Conservation (phyloP, 2,113 vertebrate genomes). For the Macrotus californicus region DNA sequence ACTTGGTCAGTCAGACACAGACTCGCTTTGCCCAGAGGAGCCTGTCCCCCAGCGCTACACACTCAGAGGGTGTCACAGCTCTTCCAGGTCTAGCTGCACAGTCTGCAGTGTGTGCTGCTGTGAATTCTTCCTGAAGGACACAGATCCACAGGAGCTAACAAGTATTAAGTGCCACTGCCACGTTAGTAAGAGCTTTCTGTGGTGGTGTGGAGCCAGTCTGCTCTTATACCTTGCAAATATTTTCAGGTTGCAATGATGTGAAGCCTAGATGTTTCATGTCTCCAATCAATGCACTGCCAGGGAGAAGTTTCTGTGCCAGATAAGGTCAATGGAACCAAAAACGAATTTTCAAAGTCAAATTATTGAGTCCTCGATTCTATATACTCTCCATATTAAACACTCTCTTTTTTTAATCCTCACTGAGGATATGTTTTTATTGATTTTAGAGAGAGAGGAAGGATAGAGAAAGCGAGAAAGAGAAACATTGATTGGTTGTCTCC, state of each 20-base stretch:
- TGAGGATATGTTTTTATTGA: no score
- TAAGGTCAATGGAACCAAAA: background rate
- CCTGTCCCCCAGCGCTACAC: background rate
- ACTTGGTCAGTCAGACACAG: background rate
- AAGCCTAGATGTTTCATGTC: background rate
- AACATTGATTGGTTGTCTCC: no score
- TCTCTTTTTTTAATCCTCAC: no score
- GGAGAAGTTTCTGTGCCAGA: background rate
- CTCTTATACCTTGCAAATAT: background rate
- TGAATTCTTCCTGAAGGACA: no score
- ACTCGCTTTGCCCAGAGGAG: background rate
- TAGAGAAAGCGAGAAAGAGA: background rate
- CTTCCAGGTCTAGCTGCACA: background rate
- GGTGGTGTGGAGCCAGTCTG: no score
- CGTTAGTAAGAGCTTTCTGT: no score
- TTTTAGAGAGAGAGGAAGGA: no score
- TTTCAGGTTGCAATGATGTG: background rate
- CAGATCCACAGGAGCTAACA: no score
- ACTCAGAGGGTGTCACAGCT: background rate
- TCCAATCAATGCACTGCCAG: background rate
- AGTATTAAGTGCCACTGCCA: no score
- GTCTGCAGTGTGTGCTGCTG: background rate
- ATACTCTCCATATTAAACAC: no score
- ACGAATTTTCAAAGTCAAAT: no score
- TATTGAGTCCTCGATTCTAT: no score